Base-by-base conservation (phyloP, 2,797 vertebrate species). In the Mastacembelus armatus region DNA sequence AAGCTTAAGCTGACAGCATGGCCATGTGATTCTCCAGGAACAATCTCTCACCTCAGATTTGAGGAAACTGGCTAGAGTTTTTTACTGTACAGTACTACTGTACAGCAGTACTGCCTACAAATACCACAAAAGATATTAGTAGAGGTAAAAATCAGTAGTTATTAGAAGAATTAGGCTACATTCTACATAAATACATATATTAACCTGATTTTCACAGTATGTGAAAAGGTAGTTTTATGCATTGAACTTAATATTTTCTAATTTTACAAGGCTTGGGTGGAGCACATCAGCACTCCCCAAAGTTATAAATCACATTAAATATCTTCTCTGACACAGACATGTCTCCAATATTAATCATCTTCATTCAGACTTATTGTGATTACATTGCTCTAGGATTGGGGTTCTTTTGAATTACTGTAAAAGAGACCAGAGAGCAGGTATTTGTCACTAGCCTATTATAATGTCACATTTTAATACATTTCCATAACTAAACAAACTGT, bases 401-500 rank as follows among this genome's bases (percentile, higher is more conserved):
- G 60, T 58, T 60, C 61, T 67, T 77, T n/a, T n/a, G n/a, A 73
- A 80, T 66, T 71, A 61, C 70, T 43, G 18, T 57, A 81, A 78
- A 50, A 72, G 59, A 78, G 51, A 84, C 40, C 66, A 81, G 80
- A 85, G 82, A 83, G 77, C 81, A 88, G 78, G 84, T 56, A 67
- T 83, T 83, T 68, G 85, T 91, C 87, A 83, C 55, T 71, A 71
- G 72, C 44, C 77, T 71, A 83, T 85, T 86, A 85, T 63, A 78
- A 66, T 81, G 78, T 70, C 77, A 80, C 63, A 50, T 69, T 67
- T 73, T 54, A 55, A 80, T 83, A 76, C 43, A 72, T 84, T 85
- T 86, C 67, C 67, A 78, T 84, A 32, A 73, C 52, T 76, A 81
- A 86, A 85, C 72, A 91, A 89, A 88, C 74, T 83, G 38, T 58